phyloP scores from a whole-genome alignment of 2,888 invertebrate species.

The Mactromeris polynyma region DNA sequence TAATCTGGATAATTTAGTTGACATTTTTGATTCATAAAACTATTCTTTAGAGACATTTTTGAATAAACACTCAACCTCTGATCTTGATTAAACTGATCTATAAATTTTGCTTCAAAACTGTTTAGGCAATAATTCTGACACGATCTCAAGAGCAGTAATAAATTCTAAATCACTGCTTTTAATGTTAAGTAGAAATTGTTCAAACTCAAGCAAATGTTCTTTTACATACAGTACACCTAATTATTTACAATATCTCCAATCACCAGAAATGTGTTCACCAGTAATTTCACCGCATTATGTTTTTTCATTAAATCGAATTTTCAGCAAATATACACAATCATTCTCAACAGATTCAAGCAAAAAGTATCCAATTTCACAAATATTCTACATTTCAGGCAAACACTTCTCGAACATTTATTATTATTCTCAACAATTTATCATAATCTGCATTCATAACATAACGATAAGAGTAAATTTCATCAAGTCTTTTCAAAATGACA shows the following conservation, averaged over 20 bases:
- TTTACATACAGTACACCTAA: neutral
- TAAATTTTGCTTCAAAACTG: neutral
- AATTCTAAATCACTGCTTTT: neutral
- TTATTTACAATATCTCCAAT: neutral
- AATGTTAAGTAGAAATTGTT: too few relatives aligned
- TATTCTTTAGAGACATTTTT: neutral
- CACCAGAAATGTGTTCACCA: too few relatives aligned
- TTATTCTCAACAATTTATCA: too few relatives aligned
- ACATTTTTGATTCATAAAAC: conserved; percentile 31
- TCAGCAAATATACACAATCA: too few relatives aligned
- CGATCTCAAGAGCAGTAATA: neutral
- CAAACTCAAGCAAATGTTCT: neutral
- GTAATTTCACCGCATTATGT: too few relatives aligned
- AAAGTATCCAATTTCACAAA: neutral
- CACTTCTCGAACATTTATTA: too few relatives aligned
- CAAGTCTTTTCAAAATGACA: neutral
- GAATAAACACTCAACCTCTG: neutral
- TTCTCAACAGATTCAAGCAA: too few relatives aligned
- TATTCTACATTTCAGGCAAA: neutral
- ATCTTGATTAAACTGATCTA: neutral
- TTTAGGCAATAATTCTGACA: neutral
- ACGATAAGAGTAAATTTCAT: neutral
- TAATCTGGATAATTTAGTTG: conserved; percentile 20
- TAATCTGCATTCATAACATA: too few relatives aligned
- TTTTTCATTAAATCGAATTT: too few relatives aligned